Evolutionary conservation across 2,888 invertebrate species (phyloP).

Genomic region (Metallyticus violacea): DNA sequence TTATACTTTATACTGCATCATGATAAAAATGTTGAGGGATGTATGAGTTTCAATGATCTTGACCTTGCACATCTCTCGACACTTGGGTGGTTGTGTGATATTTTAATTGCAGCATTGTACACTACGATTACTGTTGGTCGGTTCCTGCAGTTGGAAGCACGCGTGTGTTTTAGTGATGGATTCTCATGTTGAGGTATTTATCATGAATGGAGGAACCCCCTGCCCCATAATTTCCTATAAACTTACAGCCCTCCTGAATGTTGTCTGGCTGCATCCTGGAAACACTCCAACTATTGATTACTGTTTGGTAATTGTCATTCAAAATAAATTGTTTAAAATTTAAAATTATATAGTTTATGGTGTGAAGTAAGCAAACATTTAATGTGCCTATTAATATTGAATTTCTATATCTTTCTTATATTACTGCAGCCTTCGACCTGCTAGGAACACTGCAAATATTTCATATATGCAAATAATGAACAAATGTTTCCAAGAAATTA

Average conservation of each 20-base stretch:
- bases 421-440: too few relatives aligned
- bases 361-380: neutral
- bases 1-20: neutral
- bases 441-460: too few relatives aligned
- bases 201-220: conserved; percentile 6
- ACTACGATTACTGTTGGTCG: neutral
- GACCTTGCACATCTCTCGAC: neutral
- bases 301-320: neutral
- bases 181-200: conserved; percentile 22
- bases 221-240: neutral
- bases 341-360: neutral
- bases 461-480: too few relatives aligned
- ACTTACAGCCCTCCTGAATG: neutral
- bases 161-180: conserved; percentile 19
- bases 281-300: neutral
- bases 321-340: neutral
- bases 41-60: neutral
- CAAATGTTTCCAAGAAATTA: too few relatives aligned
- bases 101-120: conserved; percentile 18
- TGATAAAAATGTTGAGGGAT: neutral
- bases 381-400: too few relatives aligned
- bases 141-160: neutral
- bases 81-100: neutral
- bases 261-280: neutral
- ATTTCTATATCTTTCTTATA: too few relatives aligned